Conservation (phyloP, 1,140 invertebrate species). For the Lepidurus packardi region DNA sequence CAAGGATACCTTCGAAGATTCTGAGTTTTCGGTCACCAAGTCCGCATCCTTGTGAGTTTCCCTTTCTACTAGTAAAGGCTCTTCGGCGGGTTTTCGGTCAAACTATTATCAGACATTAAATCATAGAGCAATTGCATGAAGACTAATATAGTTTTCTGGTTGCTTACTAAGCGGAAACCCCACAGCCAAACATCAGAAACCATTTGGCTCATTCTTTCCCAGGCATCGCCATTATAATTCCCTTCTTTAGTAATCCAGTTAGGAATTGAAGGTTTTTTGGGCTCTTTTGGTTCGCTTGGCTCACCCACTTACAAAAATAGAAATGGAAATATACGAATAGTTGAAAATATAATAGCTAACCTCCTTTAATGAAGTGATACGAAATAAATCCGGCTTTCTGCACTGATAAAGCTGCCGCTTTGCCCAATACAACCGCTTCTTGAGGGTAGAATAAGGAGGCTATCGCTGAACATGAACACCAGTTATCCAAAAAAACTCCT, state of each 20-base stretch:
- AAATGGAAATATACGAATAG: conserved; percentile 12
- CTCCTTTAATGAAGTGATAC: conserved; percentile 33
- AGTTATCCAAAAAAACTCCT: neutral
- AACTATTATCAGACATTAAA: neutral
- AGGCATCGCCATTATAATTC: conserved; percentile 30
- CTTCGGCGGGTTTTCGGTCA: neutral
- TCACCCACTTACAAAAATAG: neutral
- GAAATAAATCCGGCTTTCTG: conserved; percentile 28
- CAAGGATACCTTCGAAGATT: neutral
- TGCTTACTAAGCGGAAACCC: conserved; percentile 28
- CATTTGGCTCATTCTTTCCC: conserved; percentile 28
- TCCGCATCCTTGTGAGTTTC: neutral
- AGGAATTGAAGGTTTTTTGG: neutral
- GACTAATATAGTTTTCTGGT: neutral
- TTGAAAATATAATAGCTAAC: conserved; percentile 25
- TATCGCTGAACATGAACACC: neutral
- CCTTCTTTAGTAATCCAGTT: neutral
- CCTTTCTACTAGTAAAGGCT: neutral
- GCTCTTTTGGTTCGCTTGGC: neutral
- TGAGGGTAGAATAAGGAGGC: conserved; percentile 29
- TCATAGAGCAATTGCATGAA: neutral
- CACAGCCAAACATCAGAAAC: conserved; percentile 29
- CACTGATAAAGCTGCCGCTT: conserved; percentile 1
- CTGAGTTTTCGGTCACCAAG: neutral
- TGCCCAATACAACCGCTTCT: conserved; percentile 13